Base-by-base conservation (phyloP, 2,113 vertebrate genomes). In the Theristicus caerulescens region DNA sequence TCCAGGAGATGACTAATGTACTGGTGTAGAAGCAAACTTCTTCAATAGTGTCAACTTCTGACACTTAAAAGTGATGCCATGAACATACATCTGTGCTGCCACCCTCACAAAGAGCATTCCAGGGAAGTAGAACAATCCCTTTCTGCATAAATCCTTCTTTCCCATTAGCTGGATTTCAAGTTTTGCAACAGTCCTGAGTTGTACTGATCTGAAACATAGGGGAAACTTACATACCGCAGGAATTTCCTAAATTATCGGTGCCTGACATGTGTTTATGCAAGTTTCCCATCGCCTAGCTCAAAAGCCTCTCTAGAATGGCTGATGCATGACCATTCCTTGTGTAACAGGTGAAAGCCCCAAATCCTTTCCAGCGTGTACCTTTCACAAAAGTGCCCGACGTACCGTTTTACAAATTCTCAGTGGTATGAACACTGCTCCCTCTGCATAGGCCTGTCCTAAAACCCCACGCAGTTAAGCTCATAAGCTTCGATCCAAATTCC, bases 1-100 rank as follows among this genome's bases (percentile, higher is more conserved):
- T 86, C 82, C 79, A 77, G 88, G 82, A 88, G n/a, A 57, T 69
- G 74, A 93, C 42, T 42, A 25, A 79, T 59, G 24, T 59, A 8
- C 74, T 59, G 44, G 62, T 49, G 66, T 47, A 57, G 85, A 47
- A 80, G 40, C 12, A 92, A 90, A 82, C 71, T 92, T 86, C 77
- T 83, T 66, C 65, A 80, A 16, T 9, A 77, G 31, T 24, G 34
- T 52, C 66, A 76, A 34, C 82, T 92, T 92, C 19, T 46, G 90
- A 49, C 54, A 40, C 62, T 67, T 82, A 2, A n/a, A 79, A 86
- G 59, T 27, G 58, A 52, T 52, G 57, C 57, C 24, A 9, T 16
- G 71, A 85, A 52, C 9, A 7, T 1, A 17, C 13, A 18, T 36
- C 74, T 65, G 40, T 58, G 47, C 74, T 83, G 36, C 52, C 21